These are phyloP conservation scores for Rhinophrynus dorsalis DNA, from an alignment of 2,797 vertebrate species.

Conservation along the genomic window DNA sequence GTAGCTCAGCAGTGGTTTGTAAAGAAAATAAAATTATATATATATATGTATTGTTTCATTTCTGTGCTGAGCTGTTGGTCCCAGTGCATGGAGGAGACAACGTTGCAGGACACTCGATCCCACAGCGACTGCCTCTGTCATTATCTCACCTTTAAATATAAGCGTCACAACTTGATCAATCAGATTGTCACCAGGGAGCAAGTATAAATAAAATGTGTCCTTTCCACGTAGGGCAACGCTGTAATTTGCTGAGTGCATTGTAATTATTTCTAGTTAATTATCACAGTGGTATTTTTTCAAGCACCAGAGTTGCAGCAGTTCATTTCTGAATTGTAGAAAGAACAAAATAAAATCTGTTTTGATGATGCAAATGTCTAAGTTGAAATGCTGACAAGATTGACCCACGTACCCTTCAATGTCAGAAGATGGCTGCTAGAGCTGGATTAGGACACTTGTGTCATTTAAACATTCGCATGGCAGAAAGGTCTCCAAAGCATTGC, in stretches of 20 bases:
- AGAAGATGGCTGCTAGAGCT: constrained; percentile 33
- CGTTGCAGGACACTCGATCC: neutral
- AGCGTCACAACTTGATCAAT: constrained; percentile 54
- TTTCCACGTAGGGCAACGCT: constrained; percentile 61
- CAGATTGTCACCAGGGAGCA: constrained; percentile 55
- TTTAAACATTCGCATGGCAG: too few species aligned
- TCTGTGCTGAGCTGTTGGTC: constrained; percentile 15
- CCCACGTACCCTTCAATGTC: neutral
- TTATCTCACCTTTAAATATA: constrained; percentile 58
- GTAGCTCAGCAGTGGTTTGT: neutral
- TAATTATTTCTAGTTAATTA: constrained; percentile 70
- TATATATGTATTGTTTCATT: too few species aligned
- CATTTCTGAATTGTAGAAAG: constrained; percentile 50
- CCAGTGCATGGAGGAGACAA: neutral
- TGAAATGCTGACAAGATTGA: constrained; percentile 25
- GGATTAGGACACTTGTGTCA: neutral
- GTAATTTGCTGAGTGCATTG: constrained; percentile 62
- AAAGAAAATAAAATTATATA: constrained; percentile 1
- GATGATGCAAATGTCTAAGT: constrained; percentile 40
- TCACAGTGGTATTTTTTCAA: constrained; percentile 60
- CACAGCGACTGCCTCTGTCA: constrained; percentile 30
- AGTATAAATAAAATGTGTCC: constrained; percentile 64
- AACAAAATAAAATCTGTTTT: constrained; percentile 47
- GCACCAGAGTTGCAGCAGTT: constrained; percentile 54
- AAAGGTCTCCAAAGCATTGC: too few species aligned